Base-by-base conservation (phyloP, 1,140 invertebrate genomes). In the Sipha flava region DNA sequence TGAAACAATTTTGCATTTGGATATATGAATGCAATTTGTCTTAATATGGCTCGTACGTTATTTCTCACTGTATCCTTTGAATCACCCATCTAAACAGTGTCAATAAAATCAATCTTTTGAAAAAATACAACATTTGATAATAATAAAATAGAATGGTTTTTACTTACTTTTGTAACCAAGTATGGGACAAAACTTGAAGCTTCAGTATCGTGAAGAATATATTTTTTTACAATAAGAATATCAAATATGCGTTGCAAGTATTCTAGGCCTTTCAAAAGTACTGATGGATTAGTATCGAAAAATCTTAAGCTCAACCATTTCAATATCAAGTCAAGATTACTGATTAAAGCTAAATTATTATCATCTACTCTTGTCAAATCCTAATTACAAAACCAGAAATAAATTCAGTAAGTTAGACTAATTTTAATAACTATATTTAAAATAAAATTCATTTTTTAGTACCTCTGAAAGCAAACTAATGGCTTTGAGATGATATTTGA, bases 211-310 rank as follows among this genome's bases (percentile, higher is more conserved):
- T 91, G 88, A 87, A 99, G 90, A 34, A 90, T 91, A 85, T 98
- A 97, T 64, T 93, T 90, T 79, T 91, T 89, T 52, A 92, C 90
- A 26, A 92, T 91, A 4, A 98, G 87, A 82, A 91, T 88, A 80
- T 89, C 90, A 85, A 98, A 97, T 26, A 98, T 91, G 45, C 89
- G 86, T 79, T 91, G 90, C 9, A 98, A 86, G 86, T 98, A 98
- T 82, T 99, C 97, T 66, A 99, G 86, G 57, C 94, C 95, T 89
- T 96, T 97, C 70, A 98, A 88, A 40, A 99, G 88, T 37, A 99
- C 97, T 31, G 95, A 96, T 23, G 97, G 97, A 88, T 99, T 99
- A 14, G 97, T 99, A 87, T 99, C 97, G 83, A 98, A 98, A 86
- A 99, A 99, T 81, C 97, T 88, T 18, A 99, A 85, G 0, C 96